These are phyloP conservation scores for Rhynchomys soricoides DNA, from an alignment of 2,113 vertebrate genomes.

Conservation along the genomic window DNA sequence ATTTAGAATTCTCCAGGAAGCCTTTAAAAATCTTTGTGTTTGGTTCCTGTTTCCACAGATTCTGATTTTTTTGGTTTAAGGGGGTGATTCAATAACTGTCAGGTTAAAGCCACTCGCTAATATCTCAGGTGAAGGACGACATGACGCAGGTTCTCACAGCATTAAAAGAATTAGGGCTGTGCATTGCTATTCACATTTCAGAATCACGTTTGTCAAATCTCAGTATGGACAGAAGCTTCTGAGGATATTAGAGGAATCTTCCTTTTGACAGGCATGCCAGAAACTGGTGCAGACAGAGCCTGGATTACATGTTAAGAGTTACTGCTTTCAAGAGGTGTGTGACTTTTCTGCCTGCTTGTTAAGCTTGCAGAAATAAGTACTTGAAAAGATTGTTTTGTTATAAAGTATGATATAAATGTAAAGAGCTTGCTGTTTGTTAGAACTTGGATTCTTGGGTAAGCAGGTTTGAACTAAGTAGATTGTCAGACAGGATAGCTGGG, in stretches of 20 bases:
- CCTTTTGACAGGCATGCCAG: conserved; percentile 25
- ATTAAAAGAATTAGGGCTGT: neutral
- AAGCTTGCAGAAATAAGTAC: conserved; percentile 7
- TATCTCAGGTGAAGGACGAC: neutral
- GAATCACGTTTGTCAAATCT: neutral
- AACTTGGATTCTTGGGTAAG: neutral
- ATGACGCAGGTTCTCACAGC: neutral
- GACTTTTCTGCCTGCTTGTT: neutral
- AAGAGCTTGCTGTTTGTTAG: neutral
- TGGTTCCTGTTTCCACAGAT: neutral
- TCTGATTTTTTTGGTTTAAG: neutral
- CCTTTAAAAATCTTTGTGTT: neutral
- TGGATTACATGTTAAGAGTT: neutral
- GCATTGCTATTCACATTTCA: conserved; percentile 26
- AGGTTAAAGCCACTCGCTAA: neutral
- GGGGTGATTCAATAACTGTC: neutral
- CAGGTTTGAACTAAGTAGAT: neutral
- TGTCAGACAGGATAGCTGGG: neutral
- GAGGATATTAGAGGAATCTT: neutral
- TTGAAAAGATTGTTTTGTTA: neutral
- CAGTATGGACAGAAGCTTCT: neutral
- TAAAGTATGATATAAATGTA: neutral
- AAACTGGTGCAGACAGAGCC: neutral
- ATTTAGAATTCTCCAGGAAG: neutral
- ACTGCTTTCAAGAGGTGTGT: neutral